Base-by-base conservation (phyloP, 2,888 invertebrate genomes). In the Trichacis sp. region DNA sequence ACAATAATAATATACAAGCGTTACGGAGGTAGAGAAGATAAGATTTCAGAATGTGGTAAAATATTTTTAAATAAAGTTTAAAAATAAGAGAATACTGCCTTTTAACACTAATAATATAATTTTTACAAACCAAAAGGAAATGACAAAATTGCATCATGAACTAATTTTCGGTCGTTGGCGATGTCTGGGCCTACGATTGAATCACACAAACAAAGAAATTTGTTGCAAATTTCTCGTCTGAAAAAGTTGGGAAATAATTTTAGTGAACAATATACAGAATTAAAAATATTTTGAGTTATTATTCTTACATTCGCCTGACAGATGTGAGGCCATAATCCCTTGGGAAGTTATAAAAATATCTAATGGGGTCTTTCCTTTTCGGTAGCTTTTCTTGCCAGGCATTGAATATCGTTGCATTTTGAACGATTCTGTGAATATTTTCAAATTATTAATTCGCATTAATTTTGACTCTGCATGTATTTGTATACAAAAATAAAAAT, bases 341-440 rank as follows among this genome's bases (percentile, higher is more conserved):
- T 0, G 92, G 89, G 74, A 92, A 91, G 74, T 88, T 89, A 81
- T 87, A 91, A 17, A 91, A 90, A 6, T 94, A 93, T 72, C 92
- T 88, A 19, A 85, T 83, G 1, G 89, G 87, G 76, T 94, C 90
- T 79, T 91, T 91, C 1, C 89, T 85, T 83, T 89, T 93, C 0
- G 93, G 93, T 46, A 96, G 82, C 77, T 91, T 92, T 60, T 91
- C 87, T 81, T 94, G 93, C 77, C 93, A 89, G 15, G 93, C 89
- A 85, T 96, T 95, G 84, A 90, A 92, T 20, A 93, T 85, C 79
- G 90, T 89, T 0, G 92, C 89, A 43, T 88, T 87, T 45, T 90
- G 76, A 55, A 92, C 89, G 2, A 89, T 88, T 73, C 79, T 79
- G 55, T 48, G 66, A 68, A 1, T n/a, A n/a, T n/a, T n/a, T n/a